These are phyloP conservation scores for Atta texana DNA, from an alignment of 1,140 invertebrate species.

Conservation along the genomic window DNA sequence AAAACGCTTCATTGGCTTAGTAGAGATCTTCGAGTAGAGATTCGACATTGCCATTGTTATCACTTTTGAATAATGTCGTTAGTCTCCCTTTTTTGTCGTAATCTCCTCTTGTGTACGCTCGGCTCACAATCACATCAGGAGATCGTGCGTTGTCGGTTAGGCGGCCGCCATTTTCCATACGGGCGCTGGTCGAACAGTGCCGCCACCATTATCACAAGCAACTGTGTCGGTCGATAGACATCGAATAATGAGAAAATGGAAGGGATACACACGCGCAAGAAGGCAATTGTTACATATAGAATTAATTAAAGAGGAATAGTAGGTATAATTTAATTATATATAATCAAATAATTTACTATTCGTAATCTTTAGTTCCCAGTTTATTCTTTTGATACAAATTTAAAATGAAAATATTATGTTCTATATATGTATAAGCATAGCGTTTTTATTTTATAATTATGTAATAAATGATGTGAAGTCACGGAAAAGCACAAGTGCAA, in stretches of 20 bases:
- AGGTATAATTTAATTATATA: not conserved
- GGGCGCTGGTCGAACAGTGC: constrained; percentile 70
- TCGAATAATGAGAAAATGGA: constrained; percentile 19
- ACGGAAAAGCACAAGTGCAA: no score
- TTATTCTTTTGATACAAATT: not conserved
- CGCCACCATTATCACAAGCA: constrained; percentile 42
- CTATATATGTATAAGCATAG: not conserved
- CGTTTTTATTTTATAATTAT: not conserved
- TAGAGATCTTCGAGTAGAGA: constrained; percentile 91
- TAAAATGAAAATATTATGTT: not conserved
- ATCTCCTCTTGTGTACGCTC: not conserved
- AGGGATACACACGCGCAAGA: constrained; percentile 73
- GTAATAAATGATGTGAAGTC: no score
- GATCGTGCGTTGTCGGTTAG: constrained; percentile 60
- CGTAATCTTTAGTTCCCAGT: not conserved
- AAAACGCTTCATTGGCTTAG: constrained; percentile 90
- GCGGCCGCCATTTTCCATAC: constrained; percentile 80
- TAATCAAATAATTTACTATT: constrained; percentile 1
- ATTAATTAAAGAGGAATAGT: not conserved
- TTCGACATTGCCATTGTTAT: constrained; percentile 90
- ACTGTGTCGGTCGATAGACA: constrained; percentile 79
- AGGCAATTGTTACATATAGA: not conserved
- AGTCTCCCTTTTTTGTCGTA: constrained; percentile 16
- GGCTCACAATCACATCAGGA: constrained; percentile 53
- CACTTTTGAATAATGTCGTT: not conserved